A percentile compares a stretch with the other conserved stretches of the same genome.
Conservation (phyloP, 2,888 invertebrate species). For the Hydroisotoma schaefferi region DNA sequence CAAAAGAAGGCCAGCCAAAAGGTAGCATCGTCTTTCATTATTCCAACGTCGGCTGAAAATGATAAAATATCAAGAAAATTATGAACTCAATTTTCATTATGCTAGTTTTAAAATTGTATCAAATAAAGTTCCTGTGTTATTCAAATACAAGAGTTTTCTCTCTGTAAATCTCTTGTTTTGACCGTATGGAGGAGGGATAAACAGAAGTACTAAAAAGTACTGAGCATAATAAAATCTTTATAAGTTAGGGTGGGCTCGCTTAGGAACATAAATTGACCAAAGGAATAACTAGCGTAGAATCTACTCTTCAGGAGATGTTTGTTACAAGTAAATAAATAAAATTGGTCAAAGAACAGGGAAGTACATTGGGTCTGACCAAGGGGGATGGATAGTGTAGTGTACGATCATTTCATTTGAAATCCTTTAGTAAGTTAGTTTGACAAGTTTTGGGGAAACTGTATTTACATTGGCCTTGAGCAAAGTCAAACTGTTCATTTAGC, state of each 20-base stretch:
- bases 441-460: conserved; percentile 24
- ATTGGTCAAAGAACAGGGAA: neutral
- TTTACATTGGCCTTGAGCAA: conserved; percentile 35
- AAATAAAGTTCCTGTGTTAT: too few relatives aligned
- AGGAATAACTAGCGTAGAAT: neutral
- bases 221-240: too few relatives aligned
- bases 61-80: too few relatives aligned
- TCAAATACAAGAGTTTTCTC: too few relatives aligned
- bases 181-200: too few relatives aligned
- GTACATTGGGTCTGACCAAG: neutral
- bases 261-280: neutral
- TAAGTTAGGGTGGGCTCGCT: conserved; percentile 3
- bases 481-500: conserved; percentile 33
- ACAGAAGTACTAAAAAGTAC: too few relatives aligned
- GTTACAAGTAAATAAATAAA: conserved; percentile 3
- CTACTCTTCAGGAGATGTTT: neutral
- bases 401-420: neutral
- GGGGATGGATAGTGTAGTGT: neutral
- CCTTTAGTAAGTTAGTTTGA: conserved; percentile 11
- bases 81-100: too few relatives aligned
- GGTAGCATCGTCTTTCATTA: conserved; percentile 58
- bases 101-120: too few relatives aligned
- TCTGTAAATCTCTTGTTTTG: too few relatives aligned
- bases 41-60: conserved; percentile 52
- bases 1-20: conserved; percentile 64